Conservation (phyloP, 2,113 vertebrate genomes). For the Haemorhous mexicanus region DNA sequence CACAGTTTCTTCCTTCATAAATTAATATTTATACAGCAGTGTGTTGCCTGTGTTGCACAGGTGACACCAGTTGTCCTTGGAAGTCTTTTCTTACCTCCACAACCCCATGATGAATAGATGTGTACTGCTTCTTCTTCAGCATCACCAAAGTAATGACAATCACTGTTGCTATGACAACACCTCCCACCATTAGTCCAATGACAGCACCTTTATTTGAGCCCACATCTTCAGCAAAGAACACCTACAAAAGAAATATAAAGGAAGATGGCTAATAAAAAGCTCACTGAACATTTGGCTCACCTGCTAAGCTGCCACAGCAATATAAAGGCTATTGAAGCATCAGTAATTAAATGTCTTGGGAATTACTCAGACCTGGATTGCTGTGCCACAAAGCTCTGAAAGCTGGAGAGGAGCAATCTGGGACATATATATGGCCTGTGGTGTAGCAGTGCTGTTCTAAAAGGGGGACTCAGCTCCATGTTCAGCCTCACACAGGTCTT, state of each 20-base stretch:
- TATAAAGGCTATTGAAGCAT: neutral
- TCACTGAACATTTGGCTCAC: neutral
- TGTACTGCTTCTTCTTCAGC: conserved; percentile 99
- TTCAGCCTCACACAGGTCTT: neutral
- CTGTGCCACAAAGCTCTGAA: neutral
- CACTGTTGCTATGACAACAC: conserved; percentile 97
- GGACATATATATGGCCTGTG: neutral
- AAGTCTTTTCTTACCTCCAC: conserved; percentile 83
- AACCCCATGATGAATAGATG: conserved; percentile 97
- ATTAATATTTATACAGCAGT: neutral
- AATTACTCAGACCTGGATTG: neutral
- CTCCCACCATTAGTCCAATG: conserved; percentile 98
- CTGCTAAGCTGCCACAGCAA: neutral
- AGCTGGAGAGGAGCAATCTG: neutral
- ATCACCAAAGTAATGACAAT: conserved; percentile 99
- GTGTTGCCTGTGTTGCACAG: neutral
- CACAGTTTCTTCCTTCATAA: neutral
- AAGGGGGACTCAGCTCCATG: neutral
- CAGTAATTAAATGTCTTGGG: neutral
- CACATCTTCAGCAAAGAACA: conserved; percentile 95
- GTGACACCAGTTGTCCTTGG: neutral
- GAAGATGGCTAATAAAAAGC: neutral
- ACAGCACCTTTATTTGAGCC: conserved; percentile 98
- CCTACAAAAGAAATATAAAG: conserved; percentile 71
- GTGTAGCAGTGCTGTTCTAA: neutral